A percentile compares a stretch with the other conserved stretches of the same genome.
Conservation (phyloP, 1,140 invertebrate species). For the Neomicropteryx cornuta region DNA sequence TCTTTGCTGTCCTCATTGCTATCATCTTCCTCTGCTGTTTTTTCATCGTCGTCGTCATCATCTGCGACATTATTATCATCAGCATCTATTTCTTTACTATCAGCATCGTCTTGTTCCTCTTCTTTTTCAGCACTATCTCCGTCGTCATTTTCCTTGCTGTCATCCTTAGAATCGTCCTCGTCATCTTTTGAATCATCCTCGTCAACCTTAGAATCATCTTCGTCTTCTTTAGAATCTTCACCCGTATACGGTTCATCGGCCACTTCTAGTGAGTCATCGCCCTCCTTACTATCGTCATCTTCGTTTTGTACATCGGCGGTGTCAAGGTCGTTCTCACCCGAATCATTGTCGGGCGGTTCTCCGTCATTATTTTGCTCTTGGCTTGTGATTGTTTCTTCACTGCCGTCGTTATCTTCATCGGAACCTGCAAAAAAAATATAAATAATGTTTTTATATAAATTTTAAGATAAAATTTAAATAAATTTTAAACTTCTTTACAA, state of each 20-base stretch:
- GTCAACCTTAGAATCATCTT: slow-evolving; percentile 24
- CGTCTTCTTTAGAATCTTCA: slow-evolving; percentile 27
- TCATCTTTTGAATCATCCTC: slow-evolving; percentile 19
- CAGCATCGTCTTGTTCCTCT: slow-evolving; percentile 22
- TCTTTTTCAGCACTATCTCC: slow-evolving; percentile 20
- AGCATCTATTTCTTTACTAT: slow-evolving; percentile 27
- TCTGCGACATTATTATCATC: slow-evolving; percentile 26
- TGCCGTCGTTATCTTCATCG: slow-evolving; percentile 33
- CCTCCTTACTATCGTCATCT: slow-evolving; percentile 22
- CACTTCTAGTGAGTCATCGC: slow-evolving; percentile 29
- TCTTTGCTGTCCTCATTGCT: slow-evolving; percentile 13
- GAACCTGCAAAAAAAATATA: slow-evolving; percentile 35
- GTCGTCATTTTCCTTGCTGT: slow-evolving; percentile 15
- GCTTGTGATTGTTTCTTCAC: too few relatives aligned
- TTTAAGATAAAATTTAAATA: too few relatives aligned
- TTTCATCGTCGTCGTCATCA: slow-evolving; percentile 20
- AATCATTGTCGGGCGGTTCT: slow-evolving; percentile 31
- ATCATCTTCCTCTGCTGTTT: slow-evolving; percentile 17
- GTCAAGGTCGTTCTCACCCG: slow-evolving; percentile 23
- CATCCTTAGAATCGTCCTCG: slow-evolving; percentile 33
- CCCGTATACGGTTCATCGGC: slow-evolving; percentile 38
- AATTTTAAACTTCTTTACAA: too few relatives aligned
- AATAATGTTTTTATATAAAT: too few relatives aligned
- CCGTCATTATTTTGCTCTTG: slow-evolving; percentile 31
- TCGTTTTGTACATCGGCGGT: slow-evolving; percentile 14